Percentiles rank a stretch among this genome's conserved stretches.
phyloP scores from a whole-genome alignment of 2,888 invertebrate genomes.

The Oligia strigilis region DNA sequence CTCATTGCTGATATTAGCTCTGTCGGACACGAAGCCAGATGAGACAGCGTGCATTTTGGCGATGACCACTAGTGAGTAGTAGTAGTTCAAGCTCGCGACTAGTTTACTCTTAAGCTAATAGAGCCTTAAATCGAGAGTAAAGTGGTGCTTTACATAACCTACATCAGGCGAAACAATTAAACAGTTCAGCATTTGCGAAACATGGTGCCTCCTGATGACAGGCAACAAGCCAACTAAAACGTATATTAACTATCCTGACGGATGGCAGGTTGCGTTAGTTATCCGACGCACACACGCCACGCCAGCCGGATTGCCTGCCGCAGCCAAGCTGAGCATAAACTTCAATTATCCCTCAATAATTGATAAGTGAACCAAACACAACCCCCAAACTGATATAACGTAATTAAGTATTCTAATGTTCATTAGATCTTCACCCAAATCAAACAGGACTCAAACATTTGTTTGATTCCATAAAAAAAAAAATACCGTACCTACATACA shows the following conservation, averaged over 20 bases:
- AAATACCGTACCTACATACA: slow-evolving; percentile 37
- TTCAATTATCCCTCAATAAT: slow-evolving; percentile 63
- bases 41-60: too few relatives aligned
- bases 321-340: slow-evolving; percentile 55
- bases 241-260: slow-evolving; percentile 46
- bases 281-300: slow-evolving; percentile 51
- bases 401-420: slow-evolving; percentile 49
- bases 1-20: too few relatives aligned
- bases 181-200: slow-evolving; percentile 6
- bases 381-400: slow-evolving; percentile 39
- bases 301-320: slow-evolving; percentile 49
- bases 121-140: neutral
- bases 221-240: slow-evolving; percentile 25
- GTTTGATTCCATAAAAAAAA: slow-evolving; percentile 48
- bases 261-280: slow-evolving; percentile 36
- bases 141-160: neutral
- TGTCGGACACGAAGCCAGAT: too few relatives aligned
- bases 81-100: too few relatives aligned
- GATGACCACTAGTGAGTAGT: too few relatives aligned
- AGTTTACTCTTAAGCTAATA: neutral
- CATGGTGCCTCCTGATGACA: slow-evolving; percentile 15
- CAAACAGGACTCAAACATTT: slow-evolving; percentile 37
- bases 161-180: slow-evolving; percentile 8
- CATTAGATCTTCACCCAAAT: slow-evolving; percentile 40
- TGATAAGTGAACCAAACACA: slow-evolving; percentile 54